Conservation (phyloP, 2,888 invertebrate genomes). For the Palloptera scutellata region DNA sequence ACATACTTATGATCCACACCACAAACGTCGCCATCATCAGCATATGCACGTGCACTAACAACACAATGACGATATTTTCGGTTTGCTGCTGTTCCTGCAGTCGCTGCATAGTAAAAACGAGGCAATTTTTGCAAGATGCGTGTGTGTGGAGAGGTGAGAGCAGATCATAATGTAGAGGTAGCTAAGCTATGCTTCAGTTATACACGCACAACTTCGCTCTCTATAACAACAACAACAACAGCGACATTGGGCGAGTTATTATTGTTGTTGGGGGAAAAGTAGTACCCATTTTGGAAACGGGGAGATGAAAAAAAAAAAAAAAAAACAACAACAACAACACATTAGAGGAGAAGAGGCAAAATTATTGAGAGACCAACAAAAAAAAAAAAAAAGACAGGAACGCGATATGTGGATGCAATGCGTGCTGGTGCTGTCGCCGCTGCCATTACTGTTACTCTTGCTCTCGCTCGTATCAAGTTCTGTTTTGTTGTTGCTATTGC, state of each 20-base stretch:
- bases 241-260: neutral
- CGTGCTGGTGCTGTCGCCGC: neutral
- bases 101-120: neutral
- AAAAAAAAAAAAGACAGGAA: too few species aligned
- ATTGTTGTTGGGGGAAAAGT: slow-evolving; percentile 15
- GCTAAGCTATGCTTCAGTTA: too few species aligned
- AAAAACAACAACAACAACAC: too few species aligned
- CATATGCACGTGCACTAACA: slow-evolving; percentile 45
- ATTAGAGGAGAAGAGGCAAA: too few species aligned
- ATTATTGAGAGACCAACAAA: too few species aligned
- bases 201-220: too few species aligned
- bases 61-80: slow-evolving; percentile 24
- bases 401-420: too few species aligned
- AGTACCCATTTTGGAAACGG: too few species aligned
- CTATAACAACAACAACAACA: slow-evolving; percentile 1
- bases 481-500: slow-evolving; percentile 32
- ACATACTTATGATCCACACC: slow-evolving; percentile 15
- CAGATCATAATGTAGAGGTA: too few species aligned
- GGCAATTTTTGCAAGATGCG: too few species aligned
- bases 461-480: slow-evolving; percentile 9
- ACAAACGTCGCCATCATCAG: slow-evolving; percentile 45
- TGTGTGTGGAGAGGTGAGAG: too few species aligned
- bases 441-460: slow-evolving; percentile 25
- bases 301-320: too few species aligned
- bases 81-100: neutral